Conservation (phyloP, 1,140 invertebrate genomes). For the Euwallacea similis region DNA sequence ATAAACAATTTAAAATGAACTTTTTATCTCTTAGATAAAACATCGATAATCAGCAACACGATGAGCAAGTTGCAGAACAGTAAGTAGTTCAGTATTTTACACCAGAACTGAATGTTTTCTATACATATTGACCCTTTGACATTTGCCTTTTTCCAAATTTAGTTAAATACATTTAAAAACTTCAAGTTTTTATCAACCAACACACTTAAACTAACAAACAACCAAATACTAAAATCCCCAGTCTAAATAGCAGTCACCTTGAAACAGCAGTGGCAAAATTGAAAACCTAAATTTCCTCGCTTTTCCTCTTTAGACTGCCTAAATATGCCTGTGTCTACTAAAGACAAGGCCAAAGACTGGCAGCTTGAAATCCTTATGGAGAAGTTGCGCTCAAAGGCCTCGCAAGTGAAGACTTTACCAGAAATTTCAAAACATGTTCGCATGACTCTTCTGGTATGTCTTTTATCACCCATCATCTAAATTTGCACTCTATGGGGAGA, state of each 20-base stretch:
- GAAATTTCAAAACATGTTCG: slow-evolving; percentile 84
- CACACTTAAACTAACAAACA: too few species aligned
- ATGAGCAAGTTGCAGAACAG: slow-evolving; percentile 34
- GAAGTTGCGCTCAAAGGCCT: slow-evolving; percentile 73
- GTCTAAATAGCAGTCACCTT: too few species aligned
- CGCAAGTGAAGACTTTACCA: slow-evolving; percentile 74
- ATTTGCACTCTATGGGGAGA: not conserved
- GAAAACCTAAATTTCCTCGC: not conserved
- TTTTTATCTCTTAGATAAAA: slow-evolving; percentile 19
- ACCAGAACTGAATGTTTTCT: not conserved
- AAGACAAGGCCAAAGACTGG: slow-evolving; percentile 66
- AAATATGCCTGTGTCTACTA: slow-evolving; percentile 26
- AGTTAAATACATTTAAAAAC: too few species aligned
- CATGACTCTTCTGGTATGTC: slow-evolving; percentile 75
- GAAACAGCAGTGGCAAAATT: too few species aligned
- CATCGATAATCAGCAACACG: not conserved
- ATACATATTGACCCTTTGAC: slow-evolving; percentile 15
- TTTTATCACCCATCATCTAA: not conserved
- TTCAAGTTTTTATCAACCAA: too few species aligned
- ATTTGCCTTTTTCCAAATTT: slow-evolving; percentile 1
- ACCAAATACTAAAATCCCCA: too few species aligned
- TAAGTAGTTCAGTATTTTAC: slow-evolving; percentile 15
- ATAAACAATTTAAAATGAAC: slow-evolving; percentile 24
- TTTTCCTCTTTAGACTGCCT: slow-evolving; percentile 8
- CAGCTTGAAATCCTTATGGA: slow-evolving; percentile 86